Evolutionary conservation across 2,888 invertebrate species (phyloP).

Genomic region (Agrochola litura): DNA sequence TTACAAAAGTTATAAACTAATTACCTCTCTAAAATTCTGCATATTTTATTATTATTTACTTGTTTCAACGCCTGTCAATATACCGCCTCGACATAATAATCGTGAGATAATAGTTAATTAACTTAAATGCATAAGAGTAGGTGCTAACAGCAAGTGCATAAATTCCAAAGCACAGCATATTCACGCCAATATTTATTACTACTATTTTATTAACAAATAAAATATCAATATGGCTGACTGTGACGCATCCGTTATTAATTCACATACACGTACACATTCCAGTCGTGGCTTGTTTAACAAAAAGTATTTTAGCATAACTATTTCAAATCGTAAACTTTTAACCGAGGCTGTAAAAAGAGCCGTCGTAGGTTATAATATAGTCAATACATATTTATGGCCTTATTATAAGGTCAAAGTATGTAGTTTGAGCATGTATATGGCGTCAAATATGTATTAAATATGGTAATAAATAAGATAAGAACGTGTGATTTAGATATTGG

Average conservation of each 20-base stretch:
- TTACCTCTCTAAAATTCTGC: neutral
- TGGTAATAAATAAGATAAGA: slow-evolving; percentile 36
- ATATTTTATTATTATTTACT: neutral
- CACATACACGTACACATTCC: slow-evolving; percentile 54
- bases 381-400: slow-evolving; percentile 50
- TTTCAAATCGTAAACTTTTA: slow-evolving; percentile 49
- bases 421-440: slow-evolving; percentile 21
- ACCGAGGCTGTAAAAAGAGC: slow-evolving; percentile 12
- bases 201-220: slow-evolving; percentile 21
- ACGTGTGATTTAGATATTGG: slow-evolving; percentile 17
- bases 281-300: slow-evolving; percentile 53
- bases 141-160: neutral
- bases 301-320: slow-evolving; percentile 61
- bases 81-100: neutral
- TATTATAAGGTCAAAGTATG: slow-evolving; percentile 24
- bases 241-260: slow-evolving; percentile 40
- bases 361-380: slow-evolving; percentile 4
- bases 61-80: slow-evolving; percentile 13
- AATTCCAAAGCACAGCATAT: neutral
- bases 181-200: neutral
- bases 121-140: slow-evolving; percentile 9
- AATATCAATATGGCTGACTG: slow-evolving; percentile 22
- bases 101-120: slow-evolving; percentile 26
- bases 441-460: slow-evolving; percentile 37
- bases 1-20: neutral